Conservation (phyloP, 37 sponge, comb jelly and placozoan genomes). For the Dysidea cf. avara region DNA sequence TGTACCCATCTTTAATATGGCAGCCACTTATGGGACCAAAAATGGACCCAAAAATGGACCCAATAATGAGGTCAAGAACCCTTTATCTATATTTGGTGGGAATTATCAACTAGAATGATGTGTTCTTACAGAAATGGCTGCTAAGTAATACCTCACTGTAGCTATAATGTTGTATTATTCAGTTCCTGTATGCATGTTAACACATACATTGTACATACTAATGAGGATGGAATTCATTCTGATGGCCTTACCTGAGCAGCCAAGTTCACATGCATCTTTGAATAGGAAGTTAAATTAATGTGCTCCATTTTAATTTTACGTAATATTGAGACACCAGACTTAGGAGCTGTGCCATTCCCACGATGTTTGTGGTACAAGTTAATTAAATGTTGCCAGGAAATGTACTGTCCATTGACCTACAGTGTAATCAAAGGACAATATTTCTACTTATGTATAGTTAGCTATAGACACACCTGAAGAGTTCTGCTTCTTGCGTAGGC, state of each 20-base stretch:
- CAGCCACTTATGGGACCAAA: too few relatives aligned
- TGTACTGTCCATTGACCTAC: conserved; percentile 30
- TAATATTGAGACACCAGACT: conserved; percentile 23
- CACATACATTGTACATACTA: too few relatives aligned
- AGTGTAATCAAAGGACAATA: neutral
- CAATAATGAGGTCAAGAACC: too few relatives aligned
- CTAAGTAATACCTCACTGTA: neutral
- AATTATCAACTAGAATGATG: too few relatives aligned
- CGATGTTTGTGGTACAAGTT: conserved; percentile 28
- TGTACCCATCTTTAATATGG: too few relatives aligned
- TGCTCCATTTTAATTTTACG: conserved; percentile 38
- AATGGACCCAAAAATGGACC: too few relatives aligned
- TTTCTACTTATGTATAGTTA: conserved; percentile 15
- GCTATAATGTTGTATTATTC: neutral
- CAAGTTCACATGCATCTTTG: conserved; percentile 37
- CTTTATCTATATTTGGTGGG: too few relatives aligned
- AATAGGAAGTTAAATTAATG: conserved; percentile 30
- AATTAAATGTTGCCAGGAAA: conserved; percentile 32
- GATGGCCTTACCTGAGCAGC: conserved; percentile 42
- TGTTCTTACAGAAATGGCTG: neutral
- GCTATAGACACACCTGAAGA: neutral
- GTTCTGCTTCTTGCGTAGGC: conserved; percentile 6
- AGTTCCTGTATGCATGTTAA: neutral
- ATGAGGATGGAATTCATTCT: too few relatives aligned
- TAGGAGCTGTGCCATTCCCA: neutral